Percentiles rank a stretch among this genome's conserved stretches.
These are phyloP conservation scores for Nomada fucata DNA, from an alignment of 2,888 invertebrate species.

Conservation along the genomic window DNA sequence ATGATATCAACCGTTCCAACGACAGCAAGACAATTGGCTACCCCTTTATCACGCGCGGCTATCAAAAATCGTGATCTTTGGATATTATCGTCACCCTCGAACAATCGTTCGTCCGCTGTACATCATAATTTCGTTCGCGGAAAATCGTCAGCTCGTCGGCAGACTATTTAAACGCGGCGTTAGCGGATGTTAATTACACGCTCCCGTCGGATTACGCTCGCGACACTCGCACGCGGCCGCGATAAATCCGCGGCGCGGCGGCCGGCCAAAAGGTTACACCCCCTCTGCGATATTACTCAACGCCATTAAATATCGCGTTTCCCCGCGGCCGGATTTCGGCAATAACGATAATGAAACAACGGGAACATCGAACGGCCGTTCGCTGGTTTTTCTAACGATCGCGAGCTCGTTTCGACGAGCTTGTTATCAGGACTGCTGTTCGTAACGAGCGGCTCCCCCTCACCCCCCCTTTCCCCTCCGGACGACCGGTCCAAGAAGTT, in stretches of 20 bases:
- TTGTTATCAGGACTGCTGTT: constrained; percentile 45
- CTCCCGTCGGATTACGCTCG: constrained; percentile 44
- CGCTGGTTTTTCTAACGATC: constrained; percentile 52
- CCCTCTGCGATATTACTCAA: constrained; percentile 52
- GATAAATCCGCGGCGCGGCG: constrained; percentile 41
- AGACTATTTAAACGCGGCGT: constrained; percentile 10
- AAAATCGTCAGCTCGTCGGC: constrained; percentile 13
- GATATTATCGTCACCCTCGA: no score
- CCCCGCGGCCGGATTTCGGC: constrained; percentile 49
- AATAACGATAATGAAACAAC: constrained; percentile 61
- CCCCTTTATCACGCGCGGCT: no score
- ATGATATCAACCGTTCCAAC: background rate
- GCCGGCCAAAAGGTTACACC: constrained; percentile 36
- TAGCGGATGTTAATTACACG: constrained; percentile 45
- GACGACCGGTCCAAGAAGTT: background rate
- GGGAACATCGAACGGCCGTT: constrained; percentile 26
- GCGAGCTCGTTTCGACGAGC: constrained; percentile 41
- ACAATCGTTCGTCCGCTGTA: background rate
- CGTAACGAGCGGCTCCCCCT: constrained; percentile 31
- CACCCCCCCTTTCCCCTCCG: background rate
- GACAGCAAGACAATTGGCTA: no score
- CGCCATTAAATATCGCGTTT: constrained; percentile 54
- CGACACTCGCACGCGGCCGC: constrained; percentile 35
- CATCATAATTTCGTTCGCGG: background rate
- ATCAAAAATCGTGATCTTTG: no score